These are phyloP conservation scores for Eufriesea mexicana DNA, from an alignment of 1,140 invertebrate species.

Conservation along the genomic window DNA sequence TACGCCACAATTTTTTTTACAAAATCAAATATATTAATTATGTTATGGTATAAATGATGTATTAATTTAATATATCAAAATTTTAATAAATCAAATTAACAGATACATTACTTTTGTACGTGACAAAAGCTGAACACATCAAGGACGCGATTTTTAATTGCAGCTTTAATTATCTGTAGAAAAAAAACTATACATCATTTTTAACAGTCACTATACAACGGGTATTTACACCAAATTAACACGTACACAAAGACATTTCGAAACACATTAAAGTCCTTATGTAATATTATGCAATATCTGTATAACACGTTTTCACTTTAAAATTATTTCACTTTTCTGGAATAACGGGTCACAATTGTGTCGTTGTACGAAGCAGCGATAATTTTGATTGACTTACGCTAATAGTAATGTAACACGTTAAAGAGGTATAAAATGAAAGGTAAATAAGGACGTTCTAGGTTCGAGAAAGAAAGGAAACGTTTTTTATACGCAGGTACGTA, in stretches of 20 bases:
- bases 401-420: background rate
- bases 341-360: background rate
- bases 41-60: too few species aligned
- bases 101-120: background rate
- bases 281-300: slow-evolving; percentile 3
- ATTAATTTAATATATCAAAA: background rate
- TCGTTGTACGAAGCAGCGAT: background rate
- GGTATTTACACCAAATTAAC: background rate
- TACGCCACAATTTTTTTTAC: too few species aligned
- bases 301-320: background rate
- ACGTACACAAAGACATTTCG: background rate
- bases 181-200: background rate
- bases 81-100: background rate
- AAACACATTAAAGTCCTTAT: background rate
- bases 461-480: background rate
- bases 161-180: background rate
- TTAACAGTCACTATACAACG: background rate
- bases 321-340: slow-evolving; percentile 13
- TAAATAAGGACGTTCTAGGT: background rate
- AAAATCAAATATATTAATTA: too few species aligned
- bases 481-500: background rate
- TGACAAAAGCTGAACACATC: background rate
- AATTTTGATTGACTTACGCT: background rate
- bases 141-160: background rate
- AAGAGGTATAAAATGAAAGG: background rate